Base-by-base conservation (phyloP, 1,140 invertebrate species). In the Hormaphis cornu region DNA sequence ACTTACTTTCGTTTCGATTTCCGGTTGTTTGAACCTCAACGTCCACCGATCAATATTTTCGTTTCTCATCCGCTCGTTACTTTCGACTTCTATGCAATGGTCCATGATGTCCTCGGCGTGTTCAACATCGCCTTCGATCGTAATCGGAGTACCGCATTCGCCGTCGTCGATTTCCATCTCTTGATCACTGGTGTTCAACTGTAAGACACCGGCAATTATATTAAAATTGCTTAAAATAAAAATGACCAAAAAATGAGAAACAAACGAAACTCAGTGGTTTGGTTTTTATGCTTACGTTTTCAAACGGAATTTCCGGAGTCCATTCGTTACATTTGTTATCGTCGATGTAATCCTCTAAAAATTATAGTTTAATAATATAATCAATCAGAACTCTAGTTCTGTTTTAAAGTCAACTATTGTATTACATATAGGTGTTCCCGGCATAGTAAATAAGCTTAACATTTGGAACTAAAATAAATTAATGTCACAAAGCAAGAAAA, bases 271-370 rank as follows among this genome's bases (percentile, higher is more conserved):
- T 33, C 1, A 58, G 24, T 12, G 10, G 24, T 18, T 69, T 37
- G 12, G 6, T 44, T 58, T 35, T 56, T n/a, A 9, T 10, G 76
- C 82, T 79, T 80, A 93, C 91, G 79, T 92, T 92, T 81, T 90
- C 88, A 75, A 95, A 95, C 2, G 91, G 91, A 76, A 93, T 92
- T 80, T 94, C 91, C 0, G 91, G 90, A 22, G 85, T 92, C 90
- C 90, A 94, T 72, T 92, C 53, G 30, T 58, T 71, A 22, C 16
- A 50, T 50, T 48, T 50, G 10, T n/a, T 61, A 10, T 63, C 54
- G 4, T 71, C 70, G 24, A 18, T n/a, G 16, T 50, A 63, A n/a
- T 71, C 46, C 14, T 63, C 54, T 71, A 48, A 14, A 70, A 61
- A 56, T 2, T 14, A 42, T 42, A 42, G 2, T 22, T 20, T 50